Conservation (phyloP, 2,888 invertebrate genomes). For the Eupithecia tripunctaria region DNA sequence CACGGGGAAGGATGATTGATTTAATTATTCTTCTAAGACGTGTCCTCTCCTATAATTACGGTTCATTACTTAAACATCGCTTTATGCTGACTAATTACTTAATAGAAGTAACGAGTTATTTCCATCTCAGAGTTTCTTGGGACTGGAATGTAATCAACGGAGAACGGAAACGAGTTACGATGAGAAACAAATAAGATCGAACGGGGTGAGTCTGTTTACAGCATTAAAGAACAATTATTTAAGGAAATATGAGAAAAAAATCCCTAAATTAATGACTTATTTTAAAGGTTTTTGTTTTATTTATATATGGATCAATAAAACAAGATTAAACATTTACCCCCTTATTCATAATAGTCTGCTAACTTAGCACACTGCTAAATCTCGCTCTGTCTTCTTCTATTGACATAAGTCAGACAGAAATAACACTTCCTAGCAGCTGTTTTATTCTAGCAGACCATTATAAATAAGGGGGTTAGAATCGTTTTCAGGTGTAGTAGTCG, state of each 20-base stretch:
- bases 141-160: conserved; percentile 76
- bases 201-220: conserved; percentile 51
- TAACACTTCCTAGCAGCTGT: too few relatives aligned
- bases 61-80: conserved; percentile 84
- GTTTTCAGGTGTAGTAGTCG: background rate
- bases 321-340: background rate
- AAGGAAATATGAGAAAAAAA: background rate
- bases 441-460: too few relatives aligned
- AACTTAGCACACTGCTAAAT: too few relatives aligned
- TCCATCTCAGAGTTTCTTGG: conserved; percentile 63
- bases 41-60: conserved; percentile 84
- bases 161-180: conserved; percentile 70
- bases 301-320: background rate
- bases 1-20: conserved; percentile 79
- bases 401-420: too few relatives aligned
- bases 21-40: conserved; percentile 82
- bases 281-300: too few relatives aligned
- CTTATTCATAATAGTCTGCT: too few relatives aligned
- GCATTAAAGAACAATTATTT: background rate
- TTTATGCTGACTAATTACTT: conserved; percentile 83
- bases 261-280: too few relatives aligned
- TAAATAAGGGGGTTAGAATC: too few relatives aligned
- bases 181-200: conserved; percentile 70
- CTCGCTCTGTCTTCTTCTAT: too few relatives aligned
- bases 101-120: conserved; percentile 84